Evolutionary conservation across 2,797 vertebrate species (phyloP).

Genomic region (Gymnothorax javanicus): DNA sequence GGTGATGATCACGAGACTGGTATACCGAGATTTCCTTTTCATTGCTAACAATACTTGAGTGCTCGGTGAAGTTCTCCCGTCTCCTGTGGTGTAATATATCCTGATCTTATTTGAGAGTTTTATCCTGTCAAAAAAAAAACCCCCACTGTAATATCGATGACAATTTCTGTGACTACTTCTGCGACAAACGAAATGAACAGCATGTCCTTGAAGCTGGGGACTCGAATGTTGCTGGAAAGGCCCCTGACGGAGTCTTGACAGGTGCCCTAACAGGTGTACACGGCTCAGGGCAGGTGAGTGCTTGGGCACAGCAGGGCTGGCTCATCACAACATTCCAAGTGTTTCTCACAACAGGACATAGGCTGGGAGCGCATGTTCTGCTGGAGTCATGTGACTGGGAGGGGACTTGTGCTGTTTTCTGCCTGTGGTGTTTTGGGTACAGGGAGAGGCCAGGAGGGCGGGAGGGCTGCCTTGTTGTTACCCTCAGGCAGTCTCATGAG

Average conservation of each 20-base stretch:
- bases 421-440: not conserved
- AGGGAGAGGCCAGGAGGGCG: no score
- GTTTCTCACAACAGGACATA: not conserved
- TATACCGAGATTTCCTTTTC: not conserved
- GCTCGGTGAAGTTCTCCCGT: not conserved
- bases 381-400: not conserved
- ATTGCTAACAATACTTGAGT: not conserved
- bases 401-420: not conserved
- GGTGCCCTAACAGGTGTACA: not conserved
- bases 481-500: not conserved
- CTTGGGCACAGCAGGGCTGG: not conserved
- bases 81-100: not conserved
- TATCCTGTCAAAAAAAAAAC: not conserved
- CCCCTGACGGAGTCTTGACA: not conserved
- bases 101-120: not conserved
- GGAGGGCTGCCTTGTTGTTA: not conserved
- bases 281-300: not conserved
- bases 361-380: not conserved
- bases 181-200: not conserved
- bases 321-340: not conserved
- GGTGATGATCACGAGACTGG: not conserved
- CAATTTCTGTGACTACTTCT: not conserved
- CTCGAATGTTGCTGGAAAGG: not conserved
- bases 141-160: not conserved
- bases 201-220: not conserved